Evolutionary conservation across 2,113 vertebrate species (phyloP), one percentile per base, ranked within the genome.

Genomic region (Callipepla californica): DNA sequence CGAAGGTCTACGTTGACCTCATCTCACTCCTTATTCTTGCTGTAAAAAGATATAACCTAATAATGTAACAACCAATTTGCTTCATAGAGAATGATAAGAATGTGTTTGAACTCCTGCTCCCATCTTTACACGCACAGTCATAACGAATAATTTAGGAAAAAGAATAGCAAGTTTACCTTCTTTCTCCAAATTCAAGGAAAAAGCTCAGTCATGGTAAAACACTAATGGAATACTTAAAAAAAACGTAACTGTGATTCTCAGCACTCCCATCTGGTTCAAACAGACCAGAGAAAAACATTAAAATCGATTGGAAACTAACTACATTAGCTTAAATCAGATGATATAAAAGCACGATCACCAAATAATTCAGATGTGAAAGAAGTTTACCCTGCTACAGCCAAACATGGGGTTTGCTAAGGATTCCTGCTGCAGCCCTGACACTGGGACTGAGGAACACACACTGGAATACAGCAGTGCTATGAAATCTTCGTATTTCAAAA

Each of bases 241-340:
- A 40, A 40, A 40, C 40, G 28, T 9, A 28, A 53, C 9, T 1
- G 4, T 11, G 30, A 34, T 38, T 45, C 21, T 70, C 13, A 10
- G 45, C 20, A 42, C 21, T 14, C 13, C 7, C 10, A 16, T 18
- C 59, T 6, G 17, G 32, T n/a, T 32, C 51, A 45, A 23, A 57
- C 19, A 14, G 19, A 73, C 30, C 11, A 1, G 0, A 6, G 13
- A 2, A 19, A 21, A 32, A 51, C 3, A 1, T 5, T 28, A 23
- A 45, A 68, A 26, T 1, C 15, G 32, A 78, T 30, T 55, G 42
- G 38, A 72, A 58, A 22, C 30, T 21, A 82, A 36, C 21, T 51
- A 26, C 2, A 26, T 15, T 20, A 4, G 7, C n/a, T 44, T 17
- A 34, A 44, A 6, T 44, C 3, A 0, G 16, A 44, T 11, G 25